These are phyloP conservation scores for Euschistus heros DNA, from an alignment of 1,140 invertebrate species.

Conservation along the genomic window DNA sequence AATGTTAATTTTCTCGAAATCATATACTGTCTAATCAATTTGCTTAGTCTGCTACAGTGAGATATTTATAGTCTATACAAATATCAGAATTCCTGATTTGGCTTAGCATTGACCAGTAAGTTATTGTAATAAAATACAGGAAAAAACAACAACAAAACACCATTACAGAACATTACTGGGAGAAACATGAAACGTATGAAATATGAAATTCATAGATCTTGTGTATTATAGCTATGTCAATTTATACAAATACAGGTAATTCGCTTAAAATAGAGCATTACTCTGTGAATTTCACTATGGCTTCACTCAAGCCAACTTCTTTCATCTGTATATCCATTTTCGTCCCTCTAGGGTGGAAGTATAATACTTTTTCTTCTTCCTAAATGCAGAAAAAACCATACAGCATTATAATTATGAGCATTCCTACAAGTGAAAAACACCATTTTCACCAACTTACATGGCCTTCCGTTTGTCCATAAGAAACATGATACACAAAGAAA, in stretches of 20 bases:
- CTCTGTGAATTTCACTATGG: conserved; percentile 84
- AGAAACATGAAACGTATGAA: not conserved
- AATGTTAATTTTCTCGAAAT: too few relatives aligned
- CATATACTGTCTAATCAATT: too few relatives aligned
- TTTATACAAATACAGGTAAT: not conserved
- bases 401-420: not conserved
- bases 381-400: conserved; percentile 34
- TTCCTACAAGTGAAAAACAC: not conserved
- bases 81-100: too few relatives aligned
- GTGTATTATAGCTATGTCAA: not conserved
- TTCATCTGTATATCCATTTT: conserved; percentile 75
- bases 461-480: conserved; percentile 28
- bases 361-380: conserved; percentile 84
- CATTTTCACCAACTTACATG: conserved; percentile 26
- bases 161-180: too few relatives aligned
- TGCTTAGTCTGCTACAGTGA: too few relatives aligned
- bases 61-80: too few relatives aligned
- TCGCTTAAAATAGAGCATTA: conserved; percentile 37
- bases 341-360: conserved; percentile 67
- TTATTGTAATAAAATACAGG: too few relatives aligned
- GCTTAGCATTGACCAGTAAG: too few relatives aligned
- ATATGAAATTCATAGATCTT: not conserved
- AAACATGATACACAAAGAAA: conserved; percentile 30
- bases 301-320: conserved; percentile 82
- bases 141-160: too few relatives aligned